Evolutionary conservation across 2,113 vertebrate genomes (phyloP).

Genomic region (Cyphomyrus discorhynchus): DNA sequence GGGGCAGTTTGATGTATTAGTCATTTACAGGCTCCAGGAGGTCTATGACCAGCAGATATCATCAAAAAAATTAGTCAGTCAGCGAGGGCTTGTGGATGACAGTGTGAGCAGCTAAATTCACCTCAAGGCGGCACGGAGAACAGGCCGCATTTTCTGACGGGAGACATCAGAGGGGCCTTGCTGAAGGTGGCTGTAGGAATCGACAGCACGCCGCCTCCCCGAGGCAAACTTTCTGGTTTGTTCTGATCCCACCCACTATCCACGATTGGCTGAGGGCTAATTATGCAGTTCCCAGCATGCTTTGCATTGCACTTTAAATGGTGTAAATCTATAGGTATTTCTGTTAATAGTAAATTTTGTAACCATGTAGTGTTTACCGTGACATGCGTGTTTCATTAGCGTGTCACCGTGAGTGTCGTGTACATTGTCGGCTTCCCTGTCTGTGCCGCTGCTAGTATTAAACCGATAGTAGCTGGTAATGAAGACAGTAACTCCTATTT

Average conservation of each 20-base stretch:
- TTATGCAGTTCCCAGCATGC: neutral
- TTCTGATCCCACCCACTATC: neutral
- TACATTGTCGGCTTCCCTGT: neutral
- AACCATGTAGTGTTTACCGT: neutral
- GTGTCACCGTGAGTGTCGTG: neutral
- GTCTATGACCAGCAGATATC: neutral
- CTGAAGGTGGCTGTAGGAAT: neutral
- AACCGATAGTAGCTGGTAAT: neutral
- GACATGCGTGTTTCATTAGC: neutral
- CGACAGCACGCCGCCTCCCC: neutral
- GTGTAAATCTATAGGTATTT: neutral
- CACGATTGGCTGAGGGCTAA: neutral
- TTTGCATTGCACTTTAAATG: neutral
- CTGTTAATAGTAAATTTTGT: neutral
- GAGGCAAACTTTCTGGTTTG: neutral
- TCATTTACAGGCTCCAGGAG: neutral
- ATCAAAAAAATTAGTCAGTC: neutral
- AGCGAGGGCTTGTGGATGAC: neutral
- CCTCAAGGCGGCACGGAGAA: neutral
- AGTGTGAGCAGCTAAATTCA: neutral
- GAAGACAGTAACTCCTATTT: neutral
- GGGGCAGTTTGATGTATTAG: neutral
- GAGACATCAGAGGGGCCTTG: neutral
- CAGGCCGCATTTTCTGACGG: neutral
- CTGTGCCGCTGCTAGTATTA: neutral